Conservation (phyloP, 2,888 invertebrate species). For the Bibio marci region DNA sequence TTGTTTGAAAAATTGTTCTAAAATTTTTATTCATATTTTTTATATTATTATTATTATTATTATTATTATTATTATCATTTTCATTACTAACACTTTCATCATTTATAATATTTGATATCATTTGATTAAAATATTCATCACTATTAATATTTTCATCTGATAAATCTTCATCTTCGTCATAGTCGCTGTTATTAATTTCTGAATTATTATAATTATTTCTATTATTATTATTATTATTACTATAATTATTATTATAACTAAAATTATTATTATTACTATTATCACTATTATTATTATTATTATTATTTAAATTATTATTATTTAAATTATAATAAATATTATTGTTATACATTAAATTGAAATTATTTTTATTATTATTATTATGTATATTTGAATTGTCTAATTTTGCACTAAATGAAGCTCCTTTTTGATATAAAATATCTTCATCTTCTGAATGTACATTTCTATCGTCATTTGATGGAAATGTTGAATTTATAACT, state of each 20-base stretch:
- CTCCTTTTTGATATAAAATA: conserved; percentile 60
- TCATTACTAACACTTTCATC: conserved; percentile 1
- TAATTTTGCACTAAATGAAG: conserved; percentile 59
- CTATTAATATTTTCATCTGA: neutral
- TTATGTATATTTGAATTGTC: conserved; percentile 29
- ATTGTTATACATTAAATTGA: neutral
- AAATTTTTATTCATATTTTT: neutral
- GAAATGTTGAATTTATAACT: conserved; percentile 59
- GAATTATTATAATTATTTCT: neutral
- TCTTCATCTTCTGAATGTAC: conserved; percentile 44
- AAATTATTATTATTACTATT: conserved; percentile 7
- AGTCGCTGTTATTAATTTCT: neutral
- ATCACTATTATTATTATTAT: conserved; percentile 7
- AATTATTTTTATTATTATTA: conserved; percentile 6
- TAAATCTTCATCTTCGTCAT: conserved; percentile 1
- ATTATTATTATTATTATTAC: neutral
- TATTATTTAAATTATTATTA: conserved; percentile 13
- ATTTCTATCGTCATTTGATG: conserved; percentile 34
- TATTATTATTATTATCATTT: neutral
- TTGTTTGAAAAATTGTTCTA: no score
- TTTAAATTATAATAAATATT: conserved; percentile 1
- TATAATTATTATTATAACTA: conserved; percentile 1
- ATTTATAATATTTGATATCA: conserved; percentile 18
- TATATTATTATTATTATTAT: neutral
- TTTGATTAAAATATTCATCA: conserved; percentile 24